These are phyloP conservation scores for Lontra canadensis DNA, from an alignment of 2,113 vertebrate species.

Conservation along the genomic window DNA sequence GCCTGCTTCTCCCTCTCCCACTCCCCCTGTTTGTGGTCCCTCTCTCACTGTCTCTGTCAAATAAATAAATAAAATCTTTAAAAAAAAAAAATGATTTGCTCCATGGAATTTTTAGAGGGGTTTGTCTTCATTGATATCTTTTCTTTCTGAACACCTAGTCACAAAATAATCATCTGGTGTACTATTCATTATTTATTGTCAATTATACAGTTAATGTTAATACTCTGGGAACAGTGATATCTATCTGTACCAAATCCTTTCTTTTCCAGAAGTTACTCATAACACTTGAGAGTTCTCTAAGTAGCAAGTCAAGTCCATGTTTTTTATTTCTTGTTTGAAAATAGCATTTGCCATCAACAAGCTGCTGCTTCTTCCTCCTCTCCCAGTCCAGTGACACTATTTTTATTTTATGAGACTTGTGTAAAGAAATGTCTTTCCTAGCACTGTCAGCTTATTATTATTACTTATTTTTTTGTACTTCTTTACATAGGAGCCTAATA, in stretches of 20 bases:
- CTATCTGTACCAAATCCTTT: background rate
- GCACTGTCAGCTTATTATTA: background rate
- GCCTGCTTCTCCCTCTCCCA: too few species aligned
- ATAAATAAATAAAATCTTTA: too few species aligned
- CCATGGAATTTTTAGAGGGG: background rate
- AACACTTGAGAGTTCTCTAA: background rate
- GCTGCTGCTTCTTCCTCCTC: background rate
- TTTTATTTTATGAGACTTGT: background rate
- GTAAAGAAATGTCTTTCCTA: background rate
- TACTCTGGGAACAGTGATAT: background rate
- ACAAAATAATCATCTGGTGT: background rate
- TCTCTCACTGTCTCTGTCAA: too few species aligned
- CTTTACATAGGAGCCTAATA: background rate
- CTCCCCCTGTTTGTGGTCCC: too few species aligned
- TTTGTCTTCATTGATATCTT: background rate
- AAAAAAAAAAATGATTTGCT: background rate
- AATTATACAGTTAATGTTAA: background rate
- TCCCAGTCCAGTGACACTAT: background rate
- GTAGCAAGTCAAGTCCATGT: background rate
- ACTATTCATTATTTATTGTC: background rate
- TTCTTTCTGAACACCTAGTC: background rate
- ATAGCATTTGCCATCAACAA: background rate
- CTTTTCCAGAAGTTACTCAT: background rate
- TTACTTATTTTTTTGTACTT: background rate
- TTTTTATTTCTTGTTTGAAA: background rate